Conservation (phyloP, 2,113 vertebrate species). For the Coturnix japonica region DNA sequence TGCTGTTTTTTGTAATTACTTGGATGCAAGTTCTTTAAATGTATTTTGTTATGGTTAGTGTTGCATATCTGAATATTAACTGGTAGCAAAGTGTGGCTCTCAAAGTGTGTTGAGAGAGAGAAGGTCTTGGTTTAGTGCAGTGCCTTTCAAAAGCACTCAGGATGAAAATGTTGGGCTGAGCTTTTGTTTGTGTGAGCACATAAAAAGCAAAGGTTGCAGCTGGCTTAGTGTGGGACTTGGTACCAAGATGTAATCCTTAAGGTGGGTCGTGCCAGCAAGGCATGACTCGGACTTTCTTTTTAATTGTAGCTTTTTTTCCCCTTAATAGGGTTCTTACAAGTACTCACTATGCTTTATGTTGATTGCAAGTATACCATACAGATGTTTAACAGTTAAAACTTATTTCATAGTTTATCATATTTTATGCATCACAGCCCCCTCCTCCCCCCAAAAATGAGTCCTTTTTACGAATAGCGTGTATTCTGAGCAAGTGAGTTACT, state of each 20-base stretch:
- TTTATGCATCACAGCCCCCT: background rate
- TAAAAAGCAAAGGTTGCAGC: background rate
- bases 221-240: background rate
- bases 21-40: background rate
- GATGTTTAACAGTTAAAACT: background rate
- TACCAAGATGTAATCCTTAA: background rate
- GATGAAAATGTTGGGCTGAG: background rate
- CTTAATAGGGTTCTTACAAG: background rate
- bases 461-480: background rate
- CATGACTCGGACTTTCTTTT: background rate
- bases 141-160: background rate
- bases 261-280: rapidly evolving
- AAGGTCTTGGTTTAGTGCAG: background rate
- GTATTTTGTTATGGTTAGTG: background rate
- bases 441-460: background rate
- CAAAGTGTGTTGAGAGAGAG: background rate
- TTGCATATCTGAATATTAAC: background rate
- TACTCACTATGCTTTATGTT: background rate
- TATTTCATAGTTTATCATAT: background rate
- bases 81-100: background rate
- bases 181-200: background rate
- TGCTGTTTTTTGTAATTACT: background rate
- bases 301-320: background rate
- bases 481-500: background rate
- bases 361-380: background rate